phyloP scores from a whole-genome alignment of 2,797 vertebrate species.

The Poecilia picta region DNA sequence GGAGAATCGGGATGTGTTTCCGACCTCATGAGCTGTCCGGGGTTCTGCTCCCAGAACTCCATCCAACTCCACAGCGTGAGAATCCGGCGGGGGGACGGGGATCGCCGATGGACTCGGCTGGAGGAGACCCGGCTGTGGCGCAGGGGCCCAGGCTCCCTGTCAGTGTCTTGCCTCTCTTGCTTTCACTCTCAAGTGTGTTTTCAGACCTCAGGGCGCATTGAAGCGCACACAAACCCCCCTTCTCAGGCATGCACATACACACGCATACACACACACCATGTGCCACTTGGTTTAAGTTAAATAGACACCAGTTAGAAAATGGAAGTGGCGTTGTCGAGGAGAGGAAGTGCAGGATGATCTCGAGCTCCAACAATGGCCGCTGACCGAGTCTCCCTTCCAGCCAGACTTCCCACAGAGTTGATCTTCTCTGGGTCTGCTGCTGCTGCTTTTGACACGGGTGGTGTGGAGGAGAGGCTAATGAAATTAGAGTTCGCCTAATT shows the following conservation, averaged over 20 bases:
- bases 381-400: slow-evolving; percentile 42
- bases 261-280: slow-evolving; percentile 41
- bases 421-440: slow-evolving; percentile 71
- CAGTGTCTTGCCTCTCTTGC: slow-evolving; percentile 35
- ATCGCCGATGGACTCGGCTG: slow-evolving; percentile 30
- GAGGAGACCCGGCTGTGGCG: slow-evolving; percentile 34
- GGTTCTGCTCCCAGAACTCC: slow-evolving; percentile 75
- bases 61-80: slow-evolving; percentile 82
- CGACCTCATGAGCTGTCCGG: slow-evolving; percentile 79
- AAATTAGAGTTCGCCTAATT: slow-evolving; percentile 84
- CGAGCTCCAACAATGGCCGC: slow-evolving; percentile 49
- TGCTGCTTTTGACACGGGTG: slow-evolving; percentile 9
- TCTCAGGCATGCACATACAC: slow-evolving; percentile 29
- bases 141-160: slow-evolving; percentile 35
- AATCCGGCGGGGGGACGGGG: slow-evolving; percentile 66
- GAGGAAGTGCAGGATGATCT: slow-evolving; percentile 50
- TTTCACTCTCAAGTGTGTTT: slow-evolving; percentile 62
- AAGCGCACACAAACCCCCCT: slow-evolving; percentile 50
- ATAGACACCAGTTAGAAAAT: slow-evolving; percentile 36
- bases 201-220: slow-evolving; percentile 44
- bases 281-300: slow-evolving; percentile 54
- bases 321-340: slow-evolving; percentile 40
- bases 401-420: slow-evolving; percentile 71
- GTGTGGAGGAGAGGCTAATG: slow-evolving; percentile 73
- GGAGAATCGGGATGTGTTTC: slow-evolving; percentile 80